Conservation (phyloP, 2,888 invertebrate species). For the Dasypogon diadema region DNA sequence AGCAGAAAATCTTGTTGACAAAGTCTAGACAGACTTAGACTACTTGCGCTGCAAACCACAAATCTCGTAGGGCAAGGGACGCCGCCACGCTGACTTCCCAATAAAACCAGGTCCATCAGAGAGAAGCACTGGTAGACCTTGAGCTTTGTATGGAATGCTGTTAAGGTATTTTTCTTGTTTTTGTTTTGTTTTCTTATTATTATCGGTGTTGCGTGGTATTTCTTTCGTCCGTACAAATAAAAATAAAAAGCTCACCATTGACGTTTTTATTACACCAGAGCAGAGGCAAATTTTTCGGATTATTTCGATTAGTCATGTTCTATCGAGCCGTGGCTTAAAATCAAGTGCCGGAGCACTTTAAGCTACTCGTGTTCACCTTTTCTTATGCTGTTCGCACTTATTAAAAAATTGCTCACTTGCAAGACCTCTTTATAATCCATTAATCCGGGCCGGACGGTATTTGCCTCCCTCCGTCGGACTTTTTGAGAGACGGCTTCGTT, state of each 20-base stretch:
- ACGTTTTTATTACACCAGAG: neutral
- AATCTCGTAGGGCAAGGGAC: neutral
- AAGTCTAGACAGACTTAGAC: neutral
- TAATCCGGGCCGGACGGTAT: neutral
- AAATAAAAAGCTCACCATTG: neutral
- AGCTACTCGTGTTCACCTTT: neutral
- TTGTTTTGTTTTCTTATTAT: neutral
- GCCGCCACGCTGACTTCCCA: neutral
- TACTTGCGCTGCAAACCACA: neutral
- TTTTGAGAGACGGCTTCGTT: neutral
- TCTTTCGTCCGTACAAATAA: neutral
- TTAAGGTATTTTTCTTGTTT: neutral
- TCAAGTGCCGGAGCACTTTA: neutral
- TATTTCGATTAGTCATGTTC: neutral
- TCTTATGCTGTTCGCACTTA: neutral
- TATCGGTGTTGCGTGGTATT: neutral
- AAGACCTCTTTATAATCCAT: neutral
- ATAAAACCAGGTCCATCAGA: constrained; percentile 1
- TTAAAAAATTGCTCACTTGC: neutral
- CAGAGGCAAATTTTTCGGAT: neutral
- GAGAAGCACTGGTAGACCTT: neutral
- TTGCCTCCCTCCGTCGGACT: neutral
- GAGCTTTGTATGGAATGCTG: neutral
- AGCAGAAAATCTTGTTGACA: neutral
- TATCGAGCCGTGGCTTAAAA: neutral